These are phyloP conservation scores for Galeopterus variegatus DNA, from an alignment of 2,113 vertebrate genomes.

Conservation along the genomic window DNA sequence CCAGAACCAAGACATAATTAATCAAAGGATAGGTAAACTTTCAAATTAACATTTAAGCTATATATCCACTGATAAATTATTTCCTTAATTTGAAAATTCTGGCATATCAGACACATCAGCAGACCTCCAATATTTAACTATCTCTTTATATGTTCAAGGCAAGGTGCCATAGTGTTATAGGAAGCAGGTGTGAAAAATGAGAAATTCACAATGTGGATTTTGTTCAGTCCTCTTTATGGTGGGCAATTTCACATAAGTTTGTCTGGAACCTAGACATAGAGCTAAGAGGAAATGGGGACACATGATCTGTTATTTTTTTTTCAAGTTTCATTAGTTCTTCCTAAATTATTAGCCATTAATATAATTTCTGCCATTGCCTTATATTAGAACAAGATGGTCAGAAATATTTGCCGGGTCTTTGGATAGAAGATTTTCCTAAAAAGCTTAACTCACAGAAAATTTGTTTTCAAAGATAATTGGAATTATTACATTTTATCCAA, in stretches of 20 bases:
- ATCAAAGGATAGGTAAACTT: neutral
- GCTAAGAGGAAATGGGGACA: neutral
- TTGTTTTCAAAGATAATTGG: slow-evolving; percentile 53
- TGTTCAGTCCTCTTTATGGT: neutral
- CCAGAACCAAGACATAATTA: neutral
- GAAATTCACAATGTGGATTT: slow-evolving; percentile 50
- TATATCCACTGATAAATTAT: neutral
- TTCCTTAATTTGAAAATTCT: slow-evolving; percentile 33
- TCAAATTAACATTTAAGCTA: neutral
- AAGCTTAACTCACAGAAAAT: neutral
- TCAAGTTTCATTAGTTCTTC: neutral
- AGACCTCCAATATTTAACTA: neutral
- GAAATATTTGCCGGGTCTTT: neutral
- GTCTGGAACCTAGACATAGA: neutral
- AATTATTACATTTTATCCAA: slow-evolving; percentile 11
- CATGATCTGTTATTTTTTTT: neutral
- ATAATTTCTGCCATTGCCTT: slow-evolving; percentile 49
- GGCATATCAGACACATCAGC: neutral
- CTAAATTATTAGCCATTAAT: slow-evolving; percentile 5
- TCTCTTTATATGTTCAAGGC: neutral
- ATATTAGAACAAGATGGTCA: neutral
- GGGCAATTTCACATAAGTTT: neutral
- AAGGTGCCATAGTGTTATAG: neutral
- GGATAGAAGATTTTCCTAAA: slow-evolving; percentile 17
- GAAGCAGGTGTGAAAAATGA: neutral